phyloP scores from a whole-genome alignment of 2,888 invertebrate genomes.

The Pollenia amentaria region DNA sequence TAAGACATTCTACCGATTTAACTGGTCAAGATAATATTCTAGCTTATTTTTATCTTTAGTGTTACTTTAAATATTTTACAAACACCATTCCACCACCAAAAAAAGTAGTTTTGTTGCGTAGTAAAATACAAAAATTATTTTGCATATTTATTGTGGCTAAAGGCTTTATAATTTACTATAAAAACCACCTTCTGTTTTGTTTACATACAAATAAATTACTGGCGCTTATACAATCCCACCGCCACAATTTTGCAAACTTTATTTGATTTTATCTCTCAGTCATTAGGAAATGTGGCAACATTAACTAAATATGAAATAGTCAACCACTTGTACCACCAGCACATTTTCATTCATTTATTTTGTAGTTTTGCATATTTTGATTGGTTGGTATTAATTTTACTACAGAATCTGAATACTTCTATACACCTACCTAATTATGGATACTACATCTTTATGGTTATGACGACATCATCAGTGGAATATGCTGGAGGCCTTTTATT shows the following conservation, averaged over 20 bases:
- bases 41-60: no score
- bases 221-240: background rate
- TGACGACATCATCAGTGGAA: no score
- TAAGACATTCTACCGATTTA: no score
- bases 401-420: no score
- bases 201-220: background rate
- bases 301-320: background rate
- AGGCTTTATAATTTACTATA: slow-evolving; percentile 19
- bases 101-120: background rate
- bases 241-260: background rate
- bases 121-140: background rate
- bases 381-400: no score
- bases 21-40: no score
- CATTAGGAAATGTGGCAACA: background rate
- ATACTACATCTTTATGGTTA: no score
- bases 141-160: background rate
- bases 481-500: no score
- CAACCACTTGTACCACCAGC: background rate
- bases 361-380: no score
- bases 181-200: slow-evolving; percentile 19
- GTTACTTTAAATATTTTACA: no score
- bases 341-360: background rate
- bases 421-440: no score
- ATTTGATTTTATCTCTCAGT: background rate
- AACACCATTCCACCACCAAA: no score